Evolutionary conservation across 2,797 vertebrate species (phyloP).

Genomic region (Bradypodion pumilum): DNA sequence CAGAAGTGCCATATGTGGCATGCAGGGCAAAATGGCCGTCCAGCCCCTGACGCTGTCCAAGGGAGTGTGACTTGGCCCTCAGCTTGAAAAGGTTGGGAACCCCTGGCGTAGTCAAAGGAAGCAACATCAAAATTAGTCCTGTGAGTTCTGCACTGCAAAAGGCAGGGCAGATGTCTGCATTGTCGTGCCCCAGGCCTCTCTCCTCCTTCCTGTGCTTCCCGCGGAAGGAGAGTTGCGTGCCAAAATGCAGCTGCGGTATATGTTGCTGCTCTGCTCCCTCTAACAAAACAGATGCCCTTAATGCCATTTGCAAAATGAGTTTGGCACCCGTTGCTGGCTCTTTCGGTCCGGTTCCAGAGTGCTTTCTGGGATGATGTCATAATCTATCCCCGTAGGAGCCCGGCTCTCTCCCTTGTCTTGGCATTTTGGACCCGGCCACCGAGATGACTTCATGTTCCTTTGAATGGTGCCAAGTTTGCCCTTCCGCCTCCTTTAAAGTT

Average conservation of each 20-base stretch:
- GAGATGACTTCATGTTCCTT: slow-evolving; percentile 3
- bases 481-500: not conserved
- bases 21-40: too few species aligned
- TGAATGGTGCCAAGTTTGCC: not conserved
- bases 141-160: too few species aligned
- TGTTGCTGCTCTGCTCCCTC: not conserved
- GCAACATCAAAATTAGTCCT: too few species aligned
- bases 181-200: fast-evolving
- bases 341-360: slow-evolving; percentile 6
- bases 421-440: slow-evolving; percentile 5
- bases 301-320: not conserved
- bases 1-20: too few species aligned
- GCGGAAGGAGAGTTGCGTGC: not conserved
- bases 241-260: not conserved
- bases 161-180: too few species aligned
- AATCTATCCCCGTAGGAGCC: slow-evolving; percentile 7
- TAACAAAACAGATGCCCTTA: not conserved
- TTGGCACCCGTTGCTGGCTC: not conserved
- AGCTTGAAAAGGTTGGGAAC: too few species aligned
- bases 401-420: not conserved
- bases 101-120: too few species aligned
- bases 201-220: not conserved
- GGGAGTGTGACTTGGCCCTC: too few species aligned
- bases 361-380: slow-evolving; percentile 25
- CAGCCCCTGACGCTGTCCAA: too few species aligned